Evolutionary conservation across 2,113 vertebrate genomes (phyloP).

Genomic region (Nothocercus nigrocapillus): DNA sequence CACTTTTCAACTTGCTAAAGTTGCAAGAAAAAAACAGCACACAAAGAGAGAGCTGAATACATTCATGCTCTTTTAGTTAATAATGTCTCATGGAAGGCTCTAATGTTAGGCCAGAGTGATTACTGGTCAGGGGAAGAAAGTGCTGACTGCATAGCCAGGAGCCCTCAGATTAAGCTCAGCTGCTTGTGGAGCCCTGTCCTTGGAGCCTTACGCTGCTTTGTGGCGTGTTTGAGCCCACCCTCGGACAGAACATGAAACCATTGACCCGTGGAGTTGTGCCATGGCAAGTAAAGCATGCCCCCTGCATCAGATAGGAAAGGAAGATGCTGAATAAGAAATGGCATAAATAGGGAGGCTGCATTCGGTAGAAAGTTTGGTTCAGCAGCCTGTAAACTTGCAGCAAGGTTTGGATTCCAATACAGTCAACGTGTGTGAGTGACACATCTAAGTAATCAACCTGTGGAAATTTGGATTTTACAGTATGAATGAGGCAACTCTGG

Average conservation of each 20-base stretch:
- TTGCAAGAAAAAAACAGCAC: slow-evolving; percentile 1
- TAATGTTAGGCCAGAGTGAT: neutral
- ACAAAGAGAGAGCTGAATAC: neutral
- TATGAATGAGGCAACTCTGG: neutral
- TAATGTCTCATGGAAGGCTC: neutral
- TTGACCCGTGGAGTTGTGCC: neutral
- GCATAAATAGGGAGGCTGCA: neutral
- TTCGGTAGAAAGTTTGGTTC: neutral
- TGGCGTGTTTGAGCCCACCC: neutral
- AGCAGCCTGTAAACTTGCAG: neutral
- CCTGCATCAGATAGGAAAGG: neutral
- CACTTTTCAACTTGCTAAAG: neutral
- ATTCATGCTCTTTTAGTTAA: neutral
- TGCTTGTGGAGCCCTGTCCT: neutral
- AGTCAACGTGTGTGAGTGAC: neutral
- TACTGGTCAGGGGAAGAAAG: neutral
- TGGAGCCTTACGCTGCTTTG: neutral
- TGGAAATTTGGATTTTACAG: neutral
- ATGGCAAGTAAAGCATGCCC: neutral
- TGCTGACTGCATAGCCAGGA: neutral
- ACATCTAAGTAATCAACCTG: neutral
- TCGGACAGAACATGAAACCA: neutral
- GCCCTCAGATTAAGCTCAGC: neutral
- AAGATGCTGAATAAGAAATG: neutral
- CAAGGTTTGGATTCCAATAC: neutral